phyloP scores from a whole-genome alignment of 2,797 vertebrate genomes.

The Sylvia borin region DNA sequence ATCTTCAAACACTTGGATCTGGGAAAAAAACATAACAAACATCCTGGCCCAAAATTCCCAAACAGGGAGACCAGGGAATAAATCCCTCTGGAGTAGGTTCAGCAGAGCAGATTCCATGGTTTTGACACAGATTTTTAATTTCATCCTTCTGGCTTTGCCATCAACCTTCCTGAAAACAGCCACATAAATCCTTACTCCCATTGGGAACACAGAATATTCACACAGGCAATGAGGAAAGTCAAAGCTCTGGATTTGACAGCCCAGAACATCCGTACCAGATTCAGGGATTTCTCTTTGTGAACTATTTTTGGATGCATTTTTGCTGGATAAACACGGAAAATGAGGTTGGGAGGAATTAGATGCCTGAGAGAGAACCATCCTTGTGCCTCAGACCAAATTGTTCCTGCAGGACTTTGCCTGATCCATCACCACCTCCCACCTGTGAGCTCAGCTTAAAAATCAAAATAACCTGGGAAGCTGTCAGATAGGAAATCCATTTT shows the following conservation, averaged over 20 bases:
- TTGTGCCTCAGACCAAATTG: neutral
- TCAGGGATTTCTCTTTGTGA: neutral
- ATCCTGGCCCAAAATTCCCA: neutral
- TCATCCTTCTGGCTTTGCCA: too few species aligned
- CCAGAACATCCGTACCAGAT: rapidly evolving
- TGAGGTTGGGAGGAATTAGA: neutral
- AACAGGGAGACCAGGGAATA: neutral
- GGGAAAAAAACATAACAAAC: neutral
- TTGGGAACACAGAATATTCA: neutral
- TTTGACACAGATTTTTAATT: neutral
- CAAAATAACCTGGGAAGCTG: neutral
- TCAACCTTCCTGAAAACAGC: neutral
- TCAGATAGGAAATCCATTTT: neutral
- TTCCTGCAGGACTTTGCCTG: neutral
- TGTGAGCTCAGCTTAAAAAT: neutral
- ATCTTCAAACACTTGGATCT: slow-evolving; percentile 97
- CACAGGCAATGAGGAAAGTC: neutral
- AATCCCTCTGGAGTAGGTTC: neutral
- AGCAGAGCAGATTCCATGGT: neutral
- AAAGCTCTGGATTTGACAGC: neutral
- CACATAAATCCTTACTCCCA: neutral
- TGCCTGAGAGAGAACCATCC: neutral
- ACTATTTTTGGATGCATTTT: neutral
- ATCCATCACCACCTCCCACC: neutral
- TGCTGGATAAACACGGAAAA: neutral